Conservation (phyloP, 1,140 invertebrate genomes). For the Drosophila littoralis region DNA sequence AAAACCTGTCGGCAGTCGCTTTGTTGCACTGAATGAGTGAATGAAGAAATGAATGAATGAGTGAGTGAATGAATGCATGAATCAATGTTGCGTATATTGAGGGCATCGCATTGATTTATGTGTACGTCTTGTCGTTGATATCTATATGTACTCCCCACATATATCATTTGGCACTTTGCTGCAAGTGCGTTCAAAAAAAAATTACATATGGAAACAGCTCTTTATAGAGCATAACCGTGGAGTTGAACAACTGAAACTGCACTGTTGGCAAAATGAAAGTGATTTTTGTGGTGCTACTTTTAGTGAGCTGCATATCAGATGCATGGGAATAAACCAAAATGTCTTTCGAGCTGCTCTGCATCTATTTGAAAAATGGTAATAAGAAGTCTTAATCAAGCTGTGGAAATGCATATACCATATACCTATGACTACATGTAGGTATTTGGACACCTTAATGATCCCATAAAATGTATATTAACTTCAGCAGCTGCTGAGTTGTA, state of each 20-base stretch:
- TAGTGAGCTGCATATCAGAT: not conserved
- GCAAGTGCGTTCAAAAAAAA: constrained; percentile 14
- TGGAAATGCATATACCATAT: not conserved
- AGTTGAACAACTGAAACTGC: constrained; percentile 6
- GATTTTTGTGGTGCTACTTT: constrained; percentile 1
- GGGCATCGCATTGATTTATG: constrained; percentile 77
- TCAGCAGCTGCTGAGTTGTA: too few species aligned
- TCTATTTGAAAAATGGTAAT: not conserved
- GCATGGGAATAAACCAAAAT: constrained; percentile 7
- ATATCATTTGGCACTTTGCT: constrained; percentile 1
- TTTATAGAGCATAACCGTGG: not conserved
- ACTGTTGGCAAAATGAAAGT: constrained; percentile 43
- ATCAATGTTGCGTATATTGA: constrained; percentile 43
- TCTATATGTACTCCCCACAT: constrained; percentile 3
- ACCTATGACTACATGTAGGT: not conserved
- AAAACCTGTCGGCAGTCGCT: constrained; percentile 61
- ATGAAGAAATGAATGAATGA: constrained; percentile 35
- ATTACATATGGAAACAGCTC: not conserved
- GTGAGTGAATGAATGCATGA: constrained; percentile 35
- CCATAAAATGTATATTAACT: too few species aligned
- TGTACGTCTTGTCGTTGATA: constrained; percentile 18
- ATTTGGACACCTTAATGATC: too few species aligned
- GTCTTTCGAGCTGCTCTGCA: not conserved
- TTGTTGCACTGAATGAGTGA: constrained; percentile 41
- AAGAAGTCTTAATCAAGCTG: not conserved